A percentile compares a stretch with the other conserved stretches of the same genome.
Conservation (phyloP, 2,797 vertebrate genomes). For the Prionace glauca region DNA sequence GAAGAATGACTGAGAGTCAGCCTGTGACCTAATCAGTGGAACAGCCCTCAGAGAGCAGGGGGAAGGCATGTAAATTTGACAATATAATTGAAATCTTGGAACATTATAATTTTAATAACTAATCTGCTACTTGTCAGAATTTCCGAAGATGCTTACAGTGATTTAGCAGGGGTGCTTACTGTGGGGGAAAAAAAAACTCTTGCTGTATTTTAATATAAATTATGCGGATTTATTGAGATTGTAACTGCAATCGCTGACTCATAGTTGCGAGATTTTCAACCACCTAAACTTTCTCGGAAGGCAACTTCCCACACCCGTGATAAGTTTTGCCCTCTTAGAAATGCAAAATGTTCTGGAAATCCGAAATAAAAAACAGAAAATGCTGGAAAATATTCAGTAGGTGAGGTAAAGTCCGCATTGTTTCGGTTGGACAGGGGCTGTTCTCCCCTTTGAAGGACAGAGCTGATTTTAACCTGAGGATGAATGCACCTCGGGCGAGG, state of each 20-base stretch:
- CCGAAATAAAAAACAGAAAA: background rate
- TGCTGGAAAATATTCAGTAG: background rate
- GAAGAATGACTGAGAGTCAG: conserved; percentile 9
- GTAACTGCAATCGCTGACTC: background rate
- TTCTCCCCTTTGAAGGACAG: too few relatives aligned
- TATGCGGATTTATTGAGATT: background rate
- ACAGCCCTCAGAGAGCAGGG: background rate
- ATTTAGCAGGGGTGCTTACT: background rate
- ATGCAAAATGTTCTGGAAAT: background rate
- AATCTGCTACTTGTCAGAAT: conserved; percentile 32
- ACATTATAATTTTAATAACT: conserved; percentile 36
- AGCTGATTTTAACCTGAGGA: too few relatives aligned
- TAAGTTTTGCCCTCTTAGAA: background rate
- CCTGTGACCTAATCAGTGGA: conserved; percentile 25
- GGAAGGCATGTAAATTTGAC: conserved; percentile 19
- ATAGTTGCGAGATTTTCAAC: background rate
- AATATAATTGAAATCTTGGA: conserved; percentile 34
- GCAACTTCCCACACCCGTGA: background rate
- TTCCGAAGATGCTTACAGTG: background rate
- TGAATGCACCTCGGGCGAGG: too few relatives aligned
- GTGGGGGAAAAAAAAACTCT: background rate
- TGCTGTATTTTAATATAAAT: background rate
- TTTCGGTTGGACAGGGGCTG: too few relatives aligned
- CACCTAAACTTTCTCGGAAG: background rate
- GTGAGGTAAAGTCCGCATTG: too few relatives aligned